Base-by-base conservation (phyloP, 2,797 vertebrate species). In the Amniataba percoides region DNA sequence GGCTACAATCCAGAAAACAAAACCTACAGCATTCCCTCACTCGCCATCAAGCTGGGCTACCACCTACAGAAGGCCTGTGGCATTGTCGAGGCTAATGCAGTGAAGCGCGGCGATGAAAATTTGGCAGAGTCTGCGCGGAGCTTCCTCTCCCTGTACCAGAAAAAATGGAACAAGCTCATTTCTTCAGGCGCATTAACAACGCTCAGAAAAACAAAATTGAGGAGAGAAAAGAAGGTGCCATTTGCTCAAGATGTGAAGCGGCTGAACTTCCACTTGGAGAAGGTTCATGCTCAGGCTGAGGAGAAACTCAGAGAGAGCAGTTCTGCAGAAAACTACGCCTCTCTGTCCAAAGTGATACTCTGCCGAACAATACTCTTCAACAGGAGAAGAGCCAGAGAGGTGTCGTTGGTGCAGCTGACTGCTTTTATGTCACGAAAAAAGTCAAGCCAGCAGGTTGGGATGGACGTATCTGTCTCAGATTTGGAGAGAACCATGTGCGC, bases 11-110 rank as follows among this genome's bases (percentile, higher is more conserved):
- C 83, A 2, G 77, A 87, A 53, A 88, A 13, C 3, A 88, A 89
- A 23, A 65, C 25, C 0, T 92, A 87, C 60, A 34, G 5, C 12
- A 34, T 11, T 5, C 89, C 92, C 0, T 91, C 91, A 0, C 80
- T 93, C 6, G 91, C 92, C 2, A 39, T 91, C 51, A 92, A 90
- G 80, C 79, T 93, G 0, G 92, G 91, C 12, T 87, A 90, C 86
- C 45, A 76, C 60, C 79, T 93, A 0, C 88, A 92, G 82, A 92
- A 92, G 78, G 57, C 79, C 56, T 92, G 92, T 13, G 2, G 5
- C 2, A 89, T 93, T 2, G 86, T 90, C 0, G 74, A 91, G 66
- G 34, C 2, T 0, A 90, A 89, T 0, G 92, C 92, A 0, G 11
- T 39, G 2, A 51, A 80, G 46, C 1, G 19, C 0, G 87, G 88